Base-by-base conservation (phyloP, 2,888 invertebrate genomes). In the Plebejus melissa region DNA sequence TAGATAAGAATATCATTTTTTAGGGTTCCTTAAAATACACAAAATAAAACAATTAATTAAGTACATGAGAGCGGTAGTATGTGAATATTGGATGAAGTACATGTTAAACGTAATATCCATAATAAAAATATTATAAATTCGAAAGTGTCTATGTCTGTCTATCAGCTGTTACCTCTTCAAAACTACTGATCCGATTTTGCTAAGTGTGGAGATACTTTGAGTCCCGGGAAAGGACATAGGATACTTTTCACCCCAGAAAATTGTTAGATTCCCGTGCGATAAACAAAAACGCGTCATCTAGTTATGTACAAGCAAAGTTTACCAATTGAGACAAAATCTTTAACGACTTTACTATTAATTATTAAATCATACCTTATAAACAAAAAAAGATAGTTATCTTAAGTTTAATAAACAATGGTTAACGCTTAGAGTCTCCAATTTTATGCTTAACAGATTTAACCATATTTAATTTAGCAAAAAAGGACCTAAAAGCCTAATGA, bases 401-500 rank as follows among this genome's bases (percentile, higher is more conserved):
- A 28, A 32, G 60, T 28, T 32, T 65, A 11, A 28, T 32, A 16
- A 65, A 65, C 36, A 65, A 65, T 32, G 65, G 22, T 0, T 58
- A 22, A 58, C 57, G 6, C 36, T 16, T 36, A 4, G 1, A 28
- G 28, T 6, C 22, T 58, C 58, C 60, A 32, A 65, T 13, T 16
- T 36, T 11, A 28, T 13, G 32, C 65, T 36, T 65, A 65, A 32
- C 65, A 65, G 13, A 65, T 65, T 13, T 32, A 1, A 32, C 65
- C 32, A 65, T 36, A 13, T 65, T 36, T 13, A 32, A 65, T 13
- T 65, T 13, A 36, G 5, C 65, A 32, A 65, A 65, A 65, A 65
- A 65, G 65, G 65, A 65, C 11, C 65, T 65, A 32, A 36, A 65
- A 65, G 60, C 32, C 65, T 32, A 65, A 65, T 65, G 65, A 65